Evolutionary conservation across 1,140 invertebrate genomes (phyloP).

Genomic region (Pomacea maculata): DNA sequence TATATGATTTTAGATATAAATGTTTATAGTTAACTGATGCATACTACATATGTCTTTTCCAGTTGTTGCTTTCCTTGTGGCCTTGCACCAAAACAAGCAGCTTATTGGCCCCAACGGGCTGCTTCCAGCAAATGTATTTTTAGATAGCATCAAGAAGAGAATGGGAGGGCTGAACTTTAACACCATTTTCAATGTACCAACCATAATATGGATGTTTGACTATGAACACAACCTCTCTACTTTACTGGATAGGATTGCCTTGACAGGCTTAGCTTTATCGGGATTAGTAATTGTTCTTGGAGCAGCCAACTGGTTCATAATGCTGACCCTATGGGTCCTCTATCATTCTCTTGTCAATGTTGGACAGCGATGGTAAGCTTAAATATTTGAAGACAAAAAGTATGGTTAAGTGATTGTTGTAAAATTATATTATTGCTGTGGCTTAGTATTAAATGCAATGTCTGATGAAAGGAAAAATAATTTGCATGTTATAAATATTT

Average conservation of each 20-base stretch:
- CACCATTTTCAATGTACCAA: conserved; percentile 46
- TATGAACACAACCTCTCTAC: conserved; percentile 56
- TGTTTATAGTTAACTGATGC: background rate
- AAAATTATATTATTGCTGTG: background rate
- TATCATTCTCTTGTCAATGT: conserved; percentile 67
- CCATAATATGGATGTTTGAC: conserved; percentile 63
- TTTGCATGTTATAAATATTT: no score
- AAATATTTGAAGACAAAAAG: background rate
- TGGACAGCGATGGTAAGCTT: conserved; percentile 62
- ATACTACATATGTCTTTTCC: conserved; percentile 25
- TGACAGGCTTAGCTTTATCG: conserved; percentile 57
- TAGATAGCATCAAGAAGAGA: conserved; percentile 43
- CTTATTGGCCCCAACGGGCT: conserved; percentile 64
- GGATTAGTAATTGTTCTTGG: conserved; percentile 59
- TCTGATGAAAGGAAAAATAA: no score
- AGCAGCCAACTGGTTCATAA: conserved; percentile 63
- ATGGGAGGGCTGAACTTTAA: conserved; percentile 25
- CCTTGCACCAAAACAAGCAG: conserved; percentile 64
- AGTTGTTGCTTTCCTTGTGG: conserved; percentile 66
- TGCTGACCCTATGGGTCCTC: conserved; percentile 62
- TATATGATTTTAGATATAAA: background rate
- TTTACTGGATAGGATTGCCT: conserved; percentile 59
- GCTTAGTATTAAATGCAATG: no score
- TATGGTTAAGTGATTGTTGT: background rate
- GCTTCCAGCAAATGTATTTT: conserved; percentile 58